Conservation (phyloP, 1,140 invertebrate species). For the Trypoxylus dichotomus region DNA sequence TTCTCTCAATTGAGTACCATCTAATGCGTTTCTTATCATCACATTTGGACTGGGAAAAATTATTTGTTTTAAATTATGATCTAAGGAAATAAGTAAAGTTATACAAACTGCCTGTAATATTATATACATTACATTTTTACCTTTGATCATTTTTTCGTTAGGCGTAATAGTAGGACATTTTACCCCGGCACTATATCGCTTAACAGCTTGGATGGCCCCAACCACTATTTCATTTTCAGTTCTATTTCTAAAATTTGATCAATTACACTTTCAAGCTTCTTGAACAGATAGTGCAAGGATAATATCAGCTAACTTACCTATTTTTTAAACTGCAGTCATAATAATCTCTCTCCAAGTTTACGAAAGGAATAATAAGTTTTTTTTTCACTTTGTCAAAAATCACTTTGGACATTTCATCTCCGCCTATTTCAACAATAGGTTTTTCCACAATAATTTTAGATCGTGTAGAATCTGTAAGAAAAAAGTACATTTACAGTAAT, state of each 20-base stretch:
- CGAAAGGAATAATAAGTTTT: slow-evolving; percentile 70
- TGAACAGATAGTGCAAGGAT: neutral
- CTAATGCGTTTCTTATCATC: slow-evolving; percentile 77
- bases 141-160: slow-evolving; percentile 71
- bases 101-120: neutral
- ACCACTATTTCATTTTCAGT: slow-evolving; percentile 75
- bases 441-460: slow-evolving; percentile 57
- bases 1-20: slow-evolving; percentile 76
- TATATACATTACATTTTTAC: slow-evolving; percentile 55
- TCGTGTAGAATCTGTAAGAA: slow-evolving; percentile 47
- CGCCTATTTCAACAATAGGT: slow-evolving; percentile 75
- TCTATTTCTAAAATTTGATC: slow-evolving; percentile 57
- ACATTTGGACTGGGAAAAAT: slow-evolving; percentile 69
- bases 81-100: neutral
- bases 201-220: slow-evolving; percentile 71
- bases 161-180: slow-evolving; percentile 80
- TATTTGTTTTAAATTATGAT: slow-evolving; percentile 31
- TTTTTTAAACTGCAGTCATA: slow-evolving; percentile 73
- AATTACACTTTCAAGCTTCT: neutral
- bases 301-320: slow-evolving; percentile 37
- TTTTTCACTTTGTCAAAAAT: slow-evolving; percentile 77
- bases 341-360: slow-evolving; percentile 70
- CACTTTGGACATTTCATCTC: slow-evolving; percentile 76
- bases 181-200: slow-evolving; percentile 76
- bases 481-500: neutral